A percentile compares a stretch with the other conserved stretches of the same genome.
These are phyloP conservation scores for Phalacrocorax pelagicus DNA, from an alignment of 2,113 vertebrate genomes.

Conservation along the genomic window DNA sequence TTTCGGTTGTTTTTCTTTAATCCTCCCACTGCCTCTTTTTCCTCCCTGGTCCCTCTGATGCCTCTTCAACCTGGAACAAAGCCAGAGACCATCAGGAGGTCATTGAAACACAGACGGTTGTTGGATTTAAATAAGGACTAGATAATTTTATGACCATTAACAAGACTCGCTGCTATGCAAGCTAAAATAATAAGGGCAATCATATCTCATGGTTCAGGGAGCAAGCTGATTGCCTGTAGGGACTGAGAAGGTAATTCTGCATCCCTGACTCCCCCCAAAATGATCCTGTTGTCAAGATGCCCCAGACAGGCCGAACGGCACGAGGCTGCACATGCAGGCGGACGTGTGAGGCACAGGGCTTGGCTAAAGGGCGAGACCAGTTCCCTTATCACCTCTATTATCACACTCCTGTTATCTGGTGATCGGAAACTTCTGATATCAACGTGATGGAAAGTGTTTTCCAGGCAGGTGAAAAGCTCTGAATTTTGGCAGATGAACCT, in stretches of 20 bases:
- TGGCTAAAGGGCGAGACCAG: background rate
- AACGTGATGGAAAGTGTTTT: fast-evolving
- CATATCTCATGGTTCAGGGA: slow-evolving; percentile 54
- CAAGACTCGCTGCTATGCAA: slow-evolving; percentile 32
- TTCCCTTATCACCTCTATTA: background rate
- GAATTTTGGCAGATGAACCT: background rate
- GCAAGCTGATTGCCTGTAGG: slow-evolving; percentile 48
- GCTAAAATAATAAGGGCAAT: slow-evolving; percentile 66
- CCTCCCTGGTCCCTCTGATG: background rate
- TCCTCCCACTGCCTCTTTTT: background rate
- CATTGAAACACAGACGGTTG: slow-evolving; percentile 48
- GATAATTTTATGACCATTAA: slow-evolving; percentile 70
- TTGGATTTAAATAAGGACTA: slow-evolving; percentile 68
- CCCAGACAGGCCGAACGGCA: background rate
- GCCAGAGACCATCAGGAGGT: slow-evolving; percentile 59
- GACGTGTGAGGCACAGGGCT: background rate
- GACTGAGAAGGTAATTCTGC: slow-evolving; percentile 24
- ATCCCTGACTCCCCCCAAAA: background rate
- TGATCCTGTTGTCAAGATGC: background rate
- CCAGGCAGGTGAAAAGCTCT: background rate
- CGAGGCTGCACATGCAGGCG: background rate
- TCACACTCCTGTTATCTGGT: background rate
- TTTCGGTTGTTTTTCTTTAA: background rate
- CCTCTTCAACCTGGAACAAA: slow-evolving; percentile 33
- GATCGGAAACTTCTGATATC: background rate